Base-by-base conservation (phyloP, 2,888 invertebrate genomes). In the Troilus luridus region DNA sequence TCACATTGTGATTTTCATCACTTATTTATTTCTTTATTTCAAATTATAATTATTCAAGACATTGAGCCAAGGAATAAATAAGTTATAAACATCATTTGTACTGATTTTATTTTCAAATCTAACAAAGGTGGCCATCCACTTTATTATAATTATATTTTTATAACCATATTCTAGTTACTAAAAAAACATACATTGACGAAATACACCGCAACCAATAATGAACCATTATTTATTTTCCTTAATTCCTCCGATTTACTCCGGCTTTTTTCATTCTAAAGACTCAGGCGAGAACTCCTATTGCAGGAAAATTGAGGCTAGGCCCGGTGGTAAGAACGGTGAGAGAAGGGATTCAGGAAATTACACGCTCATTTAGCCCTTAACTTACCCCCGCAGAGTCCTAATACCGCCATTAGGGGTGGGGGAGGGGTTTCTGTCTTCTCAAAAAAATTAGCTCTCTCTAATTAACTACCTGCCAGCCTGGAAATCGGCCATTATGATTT, bases 301-400 rank as follows among this genome's bases (percentile, higher is more conserved):
- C 5, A 24, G 14, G 24, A 67, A 67, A 67, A 24, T n/a, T 67
- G 24, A 67, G 67, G 1, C 24, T 1, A 67, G n/a, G 24, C 24
- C 67, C 67, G 67, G 67, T 24, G 67, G 67, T 67, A 14, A 24
- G 67, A 10, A 12, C 14, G 67, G 67, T 17, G 67, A 24, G 67
- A 27, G 67, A 24, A 67, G 67, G 67, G 24, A 67, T 67, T 67
- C 67, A 67, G 67, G 67, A 67, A 67, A 67, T 67, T 67, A 67
- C 67, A 67, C 67, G 67, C 67, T 67, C 67, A 67, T 67, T 67
- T 67, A 67, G 67, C 67, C 67, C 67, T 67, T 67, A 67, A 67
- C 67, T 67, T 67, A 67, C 67, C 67, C 67, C 24, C 24, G 67
- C 24, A 67, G 67, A 3, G 24, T 24, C 67, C 67, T 27, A 67